A percentile compares a stretch with the other conserved stretches of the same genome.
Evolutionary conservation across 2,797 vertebrate species (phyloP).

Genomic region (Malacoctenus gilli): DNA sequence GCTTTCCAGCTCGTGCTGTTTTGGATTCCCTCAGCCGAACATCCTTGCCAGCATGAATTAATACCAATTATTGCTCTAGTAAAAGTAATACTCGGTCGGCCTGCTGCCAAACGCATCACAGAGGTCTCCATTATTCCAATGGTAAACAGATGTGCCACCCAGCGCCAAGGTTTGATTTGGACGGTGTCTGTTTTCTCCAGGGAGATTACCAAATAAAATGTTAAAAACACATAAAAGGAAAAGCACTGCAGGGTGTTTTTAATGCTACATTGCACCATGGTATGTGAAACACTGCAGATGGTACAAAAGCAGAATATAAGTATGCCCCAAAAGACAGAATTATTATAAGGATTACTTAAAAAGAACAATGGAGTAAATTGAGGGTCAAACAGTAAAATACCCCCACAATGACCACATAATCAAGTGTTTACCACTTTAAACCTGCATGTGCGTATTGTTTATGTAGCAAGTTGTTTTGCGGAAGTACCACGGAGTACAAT

Average conservation of each 20-base stretch:
- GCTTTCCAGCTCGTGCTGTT: slow-evolving; percentile 17
- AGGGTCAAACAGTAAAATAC: slow-evolving; percentile 55
- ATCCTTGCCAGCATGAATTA: slow-evolving; percentile 63
- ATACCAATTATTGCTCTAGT: slow-evolving; percentile 65
- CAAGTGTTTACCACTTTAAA: slow-evolving; percentile 19
- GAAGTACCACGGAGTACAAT: too few species aligned
- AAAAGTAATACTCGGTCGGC: slow-evolving; percentile 57
- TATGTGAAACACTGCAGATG: slow-evolving; percentile 25
- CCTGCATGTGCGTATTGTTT: slow-evolving; percentile 3
- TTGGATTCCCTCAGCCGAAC: slow-evolving; percentile 44
- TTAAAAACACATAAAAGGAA: slow-evolving; percentile 31
- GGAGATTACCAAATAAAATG: slow-evolving; percentile 57
- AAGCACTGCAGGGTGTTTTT: slow-evolving; percentile 34
- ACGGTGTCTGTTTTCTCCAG: slow-evolving; percentile 48
- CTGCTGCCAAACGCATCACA: slow-evolving; percentile 67
- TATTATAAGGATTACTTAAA: slow-evolving; percentile 26
- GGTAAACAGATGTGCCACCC: slow-evolving; percentile 75
- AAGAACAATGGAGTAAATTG: slow-evolving; percentile 60
- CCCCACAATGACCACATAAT: slow-evolving; percentile 29
- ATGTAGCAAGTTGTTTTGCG: background rate
- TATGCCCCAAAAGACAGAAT: slow-evolving; percentile 18
- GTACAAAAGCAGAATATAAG: slow-evolving; percentile 15
- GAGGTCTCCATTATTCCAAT: slow-evolving; percentile 70
- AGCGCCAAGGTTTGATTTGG: slow-evolving; percentile 58
- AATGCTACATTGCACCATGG: slow-evolving; percentile 29